Base-by-base conservation (phyloP, 2,888 invertebrate species). In the Acrobasis consociella region DNA sequence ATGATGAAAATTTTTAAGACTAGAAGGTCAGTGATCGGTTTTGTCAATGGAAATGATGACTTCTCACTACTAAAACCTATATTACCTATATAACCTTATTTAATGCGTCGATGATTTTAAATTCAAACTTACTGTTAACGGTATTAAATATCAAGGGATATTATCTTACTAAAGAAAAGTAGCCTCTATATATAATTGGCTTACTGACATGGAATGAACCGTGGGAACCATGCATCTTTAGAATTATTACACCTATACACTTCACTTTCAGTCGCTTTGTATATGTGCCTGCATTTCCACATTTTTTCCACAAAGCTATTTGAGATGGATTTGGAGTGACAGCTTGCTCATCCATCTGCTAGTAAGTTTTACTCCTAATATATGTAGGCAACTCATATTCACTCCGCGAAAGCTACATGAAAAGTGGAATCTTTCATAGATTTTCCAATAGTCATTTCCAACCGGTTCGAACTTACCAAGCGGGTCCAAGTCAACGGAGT, bases 401-500 rank as follows among this genome's bases (percentile, higher is more conserved):
- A 39, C 10, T 10, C 39, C 10, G 9, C 7, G 10, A 39, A 8
- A 39, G 39, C 1, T 39, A 3, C 10, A 42, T 11, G 9, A 11
- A 42, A 42, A 42, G 13, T 11, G n/a, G n/a, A n/a, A 3, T 5
- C 10, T 5, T 22, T 22, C 13, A 11, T 11, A 7, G 46, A 3
- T 46, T 13, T 46, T 13, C 46, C 11, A 7, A 46, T 1, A 46
- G 13, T 3, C 7, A 46, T 46, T 46, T n/a, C 5, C 46, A 46
- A 46, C 13, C 11, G 13, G 46, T 46, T 10, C 8, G 38, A 49
- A 77, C 84, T 89, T 86, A 77, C 94, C 95, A 74, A 95, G 91
- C 9, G 95, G 95, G 80, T 97, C 97, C 71, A 97, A 90, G 75
- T 97, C 98, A 62, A 97, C 96, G 69, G 98, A 98, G 85, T 98